Evolutionary conservation across 1,140 invertebrate species (phyloP).

Genomic region (Phocides pigmalion): DNA sequence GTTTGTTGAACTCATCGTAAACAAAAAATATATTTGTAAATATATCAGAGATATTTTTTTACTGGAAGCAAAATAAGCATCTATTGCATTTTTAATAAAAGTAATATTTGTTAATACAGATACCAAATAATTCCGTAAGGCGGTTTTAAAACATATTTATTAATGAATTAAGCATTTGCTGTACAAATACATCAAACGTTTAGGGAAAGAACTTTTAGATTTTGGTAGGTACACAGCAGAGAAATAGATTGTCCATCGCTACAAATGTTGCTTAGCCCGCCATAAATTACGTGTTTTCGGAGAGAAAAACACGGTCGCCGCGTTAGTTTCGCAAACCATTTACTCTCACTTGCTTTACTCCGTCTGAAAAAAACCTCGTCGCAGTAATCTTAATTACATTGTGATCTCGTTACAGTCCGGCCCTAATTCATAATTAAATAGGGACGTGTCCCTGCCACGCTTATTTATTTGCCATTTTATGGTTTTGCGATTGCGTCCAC

Average conservation of each 20-base stretch:
- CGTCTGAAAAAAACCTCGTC: conserved; percentile 71
- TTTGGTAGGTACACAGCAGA: background rate
- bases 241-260: conserved; percentile 8
- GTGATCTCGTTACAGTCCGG: conserved; percentile 77
- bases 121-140: no score
- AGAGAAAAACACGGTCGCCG: conserved; percentile 53
- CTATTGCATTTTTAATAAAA: no score
- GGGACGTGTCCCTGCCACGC: conserved; percentile 66
- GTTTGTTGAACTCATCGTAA: no score
- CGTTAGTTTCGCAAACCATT: conserved; percentile 65
- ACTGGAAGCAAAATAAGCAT: no score
- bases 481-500: conserved; percentile 65
- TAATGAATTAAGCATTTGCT: background rate
- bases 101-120: no score
- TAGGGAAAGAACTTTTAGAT: background rate
- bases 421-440: conserved; percentile 83
- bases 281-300: conserved; percentile 43
- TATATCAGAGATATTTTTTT: no score
- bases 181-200: background rate
- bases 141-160: background rate
- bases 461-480: conserved; percentile 80
- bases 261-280: conserved; percentile 1
- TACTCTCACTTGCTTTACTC: conserved; percentile 65
- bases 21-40: no score
- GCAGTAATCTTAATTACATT: conserved; percentile 83